Evolutionary conservation across 2,797 vertebrate genomes (phyloP).

Genomic region (Myripristis jacobus): DNA sequence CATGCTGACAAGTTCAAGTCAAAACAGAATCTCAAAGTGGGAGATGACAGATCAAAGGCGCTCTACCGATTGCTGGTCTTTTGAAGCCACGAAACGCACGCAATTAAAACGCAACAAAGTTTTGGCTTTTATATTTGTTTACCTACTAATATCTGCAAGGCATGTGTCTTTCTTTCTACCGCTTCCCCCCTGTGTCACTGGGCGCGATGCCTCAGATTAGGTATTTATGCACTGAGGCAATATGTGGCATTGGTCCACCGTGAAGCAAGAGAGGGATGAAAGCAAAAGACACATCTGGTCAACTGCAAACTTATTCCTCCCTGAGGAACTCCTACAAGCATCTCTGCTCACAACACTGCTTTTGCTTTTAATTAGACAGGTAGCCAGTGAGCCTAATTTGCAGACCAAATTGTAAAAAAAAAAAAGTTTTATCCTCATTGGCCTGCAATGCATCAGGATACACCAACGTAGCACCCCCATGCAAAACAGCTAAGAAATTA

Average conservation of each 20-base stretch:
- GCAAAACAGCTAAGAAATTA: constrained; percentile 1
- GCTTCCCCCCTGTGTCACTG: constrained; percentile 9
- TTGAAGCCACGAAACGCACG: constrained; percentile 50
- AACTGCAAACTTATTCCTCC: constrained; percentile 35
- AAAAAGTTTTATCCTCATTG: constrained; percentile 45
- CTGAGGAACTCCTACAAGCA: constrained; percentile 22
- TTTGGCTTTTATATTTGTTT: constrained; percentile 49
- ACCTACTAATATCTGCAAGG: constrained; percentile 39
- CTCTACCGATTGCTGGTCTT: not conserved
- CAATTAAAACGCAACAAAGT: constrained; percentile 36
- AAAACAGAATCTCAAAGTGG: constrained; percentile 28
- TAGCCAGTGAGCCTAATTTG: constrained; percentile 39
- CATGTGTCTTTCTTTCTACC: not conserved
- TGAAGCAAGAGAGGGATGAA: constrained; percentile 51
- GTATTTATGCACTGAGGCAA: constrained; percentile 34
- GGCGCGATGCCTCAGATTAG: constrained; percentile 24
- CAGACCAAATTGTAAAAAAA: constrained; percentile 24
- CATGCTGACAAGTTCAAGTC: constrained; percentile 10
- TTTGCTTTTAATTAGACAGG: constrained; percentile 68
- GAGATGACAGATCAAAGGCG: constrained; percentile 60
- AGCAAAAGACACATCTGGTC: constrained; percentile 63
- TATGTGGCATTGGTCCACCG: constrained; percentile 2
- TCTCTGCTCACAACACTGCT: constrained; percentile 12
- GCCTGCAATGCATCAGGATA: constrained; percentile 35
- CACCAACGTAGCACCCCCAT: not conserved